Evolutionary conservation across 2,113 vertebrate genomes (phyloP).

Genomic region (Smithornis capensis): DNA sequence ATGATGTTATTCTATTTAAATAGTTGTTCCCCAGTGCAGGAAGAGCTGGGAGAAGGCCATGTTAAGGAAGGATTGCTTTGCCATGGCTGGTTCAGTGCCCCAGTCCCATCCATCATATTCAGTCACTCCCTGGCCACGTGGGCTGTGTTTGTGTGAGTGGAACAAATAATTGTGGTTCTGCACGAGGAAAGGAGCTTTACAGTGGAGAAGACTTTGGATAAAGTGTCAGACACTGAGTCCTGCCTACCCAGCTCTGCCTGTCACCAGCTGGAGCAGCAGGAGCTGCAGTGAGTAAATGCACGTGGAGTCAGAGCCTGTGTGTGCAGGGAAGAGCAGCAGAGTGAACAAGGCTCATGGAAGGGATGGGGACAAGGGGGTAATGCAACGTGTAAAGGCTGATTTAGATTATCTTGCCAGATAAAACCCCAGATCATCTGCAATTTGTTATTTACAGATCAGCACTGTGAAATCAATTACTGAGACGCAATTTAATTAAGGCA

Average conservation of each 20-base stretch:
- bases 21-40: accelerated
- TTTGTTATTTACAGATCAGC: conserved; percentile 55
- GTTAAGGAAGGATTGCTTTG: accelerated
- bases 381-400: background rate
- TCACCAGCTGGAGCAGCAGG: accelerated
- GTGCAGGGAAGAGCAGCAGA: background rate
- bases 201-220: background rate
- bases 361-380: background rate
- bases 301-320: background rate
- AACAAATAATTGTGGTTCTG: background rate
- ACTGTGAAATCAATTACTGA: conserved; percentile 55
- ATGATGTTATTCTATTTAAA: accelerated
- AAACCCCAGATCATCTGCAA: conserved; percentile 1
- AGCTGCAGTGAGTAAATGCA: accelerated
- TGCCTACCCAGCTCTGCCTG: background rate
- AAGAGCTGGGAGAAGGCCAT: background rate
- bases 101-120: accelerated
- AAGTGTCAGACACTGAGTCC: accelerated
- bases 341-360: background rate
- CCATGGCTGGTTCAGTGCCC: background rate
- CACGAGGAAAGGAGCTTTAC: accelerated
- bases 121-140: accelerated
- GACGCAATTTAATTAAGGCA: conserved; percentile 63
- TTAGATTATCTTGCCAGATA: background rate
- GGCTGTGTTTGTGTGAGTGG: no score